Evolutionary conservation across 2,888 invertebrate species (phyloP).

Genomic region (Lasioglossum lativentre): DNA sequence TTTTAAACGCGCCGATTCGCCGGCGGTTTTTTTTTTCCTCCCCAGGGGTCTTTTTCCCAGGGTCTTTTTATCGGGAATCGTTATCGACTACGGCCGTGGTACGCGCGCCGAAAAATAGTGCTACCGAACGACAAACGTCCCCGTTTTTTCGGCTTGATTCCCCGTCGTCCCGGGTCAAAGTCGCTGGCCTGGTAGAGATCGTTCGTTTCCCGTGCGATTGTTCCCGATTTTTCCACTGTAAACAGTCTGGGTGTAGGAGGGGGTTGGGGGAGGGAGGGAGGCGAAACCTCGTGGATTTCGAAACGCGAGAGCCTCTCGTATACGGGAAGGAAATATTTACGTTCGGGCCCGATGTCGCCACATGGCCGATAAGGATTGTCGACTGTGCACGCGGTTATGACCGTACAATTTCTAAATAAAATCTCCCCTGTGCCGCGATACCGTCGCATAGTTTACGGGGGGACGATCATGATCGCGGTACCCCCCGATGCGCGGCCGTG

Average conservation of each 20-base stretch:
- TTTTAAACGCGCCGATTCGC: conserved; percentile 8
- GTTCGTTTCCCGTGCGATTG: conserved; percentile 7
- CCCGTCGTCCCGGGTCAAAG: conserved; percentile 19
- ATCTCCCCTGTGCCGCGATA: conserved; percentile 47
- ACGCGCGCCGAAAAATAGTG: conserved; percentile 7
- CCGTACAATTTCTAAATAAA: conserved; percentile 37
- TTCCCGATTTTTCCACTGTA: conserved; percentile 7
- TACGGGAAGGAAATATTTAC: conserved; percentile 60
- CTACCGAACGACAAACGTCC: neutral
- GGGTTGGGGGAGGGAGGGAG: no score
- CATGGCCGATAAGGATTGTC: conserved; percentile 48
- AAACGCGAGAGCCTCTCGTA: conserved; percentile 11
- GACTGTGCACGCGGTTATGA: conserved; percentile 15
- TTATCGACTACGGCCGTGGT: conserved; percentile 1
- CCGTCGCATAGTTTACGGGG: conserved; percentile 47
- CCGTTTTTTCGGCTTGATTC: conserved; percentile 4
- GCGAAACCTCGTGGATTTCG: conserved; percentile 18
- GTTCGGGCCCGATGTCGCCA: conserved; percentile 41
- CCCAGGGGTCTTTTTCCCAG: neutral
- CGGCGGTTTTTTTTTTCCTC: neutral
- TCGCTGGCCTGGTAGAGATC: neutral
- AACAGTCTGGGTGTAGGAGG: neutral
- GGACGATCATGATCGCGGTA: conserved; percentile 13
- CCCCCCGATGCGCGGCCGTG: neutral
- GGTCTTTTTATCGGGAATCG: conserved; percentile 6